Evolutionary conservation across 53 echinoderm and acorn worm genomes (phyloP), one percentile per base, ranked within the genome.

Genomic region (Holothuria leucospilota): DNA sequence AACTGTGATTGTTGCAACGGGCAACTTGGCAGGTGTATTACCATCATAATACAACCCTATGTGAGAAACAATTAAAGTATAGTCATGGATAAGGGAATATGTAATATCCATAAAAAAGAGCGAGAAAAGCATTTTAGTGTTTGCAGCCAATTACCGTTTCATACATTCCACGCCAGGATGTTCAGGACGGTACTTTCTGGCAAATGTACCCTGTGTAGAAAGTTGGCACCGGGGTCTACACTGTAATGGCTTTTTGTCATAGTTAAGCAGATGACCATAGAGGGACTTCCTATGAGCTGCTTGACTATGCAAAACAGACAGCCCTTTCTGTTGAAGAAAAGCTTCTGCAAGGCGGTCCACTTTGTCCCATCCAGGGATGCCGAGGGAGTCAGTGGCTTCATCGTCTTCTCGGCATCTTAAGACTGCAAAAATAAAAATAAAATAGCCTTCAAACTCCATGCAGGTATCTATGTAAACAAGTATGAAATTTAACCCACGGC

Each of bases 291-390:
- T 21, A 4, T 15, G 21, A 13, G 15, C 38, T 14, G 85, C 71
- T 11, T 64, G 40, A 34, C 66, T 21, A 8, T 20, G 21, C 14
- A 16, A 49, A 8, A 78, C 7, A 2, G 23, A 16, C 15, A 78
- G 34, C 26, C 67, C 87, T 53, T 41, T 41, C 6, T 77, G 24
- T 7, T 40, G 13, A 11, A 86, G 3, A 5, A 75, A 42, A 20
- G 86, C 75, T 34, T 74, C 29, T 20, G 63, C 61, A 29, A 86
- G 40, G 20, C 4, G 13, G 34, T 65, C 78, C 40, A 87, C 87
- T 65, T 65, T 87, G 34, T 78, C 87, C 87, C 87, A 87, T 14
- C 85, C 71, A 15, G 72, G 85, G 39, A 78, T 78, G 7, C 67
- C 66, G 1, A 63, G n/a, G 13, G 78, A 62, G 46, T 87, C 79